Percentiles rank a stretch among this genome's conserved stretches.
phyloP scores from a whole-genome alignment of 2,113 vertebrate species.

The Pelobates fuscus region DNA sequence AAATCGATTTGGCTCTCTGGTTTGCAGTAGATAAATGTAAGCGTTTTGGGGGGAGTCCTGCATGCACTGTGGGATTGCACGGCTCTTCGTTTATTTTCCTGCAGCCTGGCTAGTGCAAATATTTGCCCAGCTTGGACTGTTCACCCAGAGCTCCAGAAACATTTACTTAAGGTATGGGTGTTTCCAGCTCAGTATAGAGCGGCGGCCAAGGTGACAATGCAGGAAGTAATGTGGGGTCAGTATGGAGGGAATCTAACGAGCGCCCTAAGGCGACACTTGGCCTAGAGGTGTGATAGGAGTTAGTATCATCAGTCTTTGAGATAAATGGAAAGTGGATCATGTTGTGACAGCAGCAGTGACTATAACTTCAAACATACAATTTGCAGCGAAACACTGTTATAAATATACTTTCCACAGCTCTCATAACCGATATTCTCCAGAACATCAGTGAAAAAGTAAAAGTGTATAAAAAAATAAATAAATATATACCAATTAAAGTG shows the following conservation, averaged over 20 bases:
- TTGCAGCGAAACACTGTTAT: too few species aligned
- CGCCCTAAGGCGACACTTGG: too few species aligned
- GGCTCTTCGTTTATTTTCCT: background rate
- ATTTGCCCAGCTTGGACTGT: conserved; percentile 14
- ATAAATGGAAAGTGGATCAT: too few species aligned
- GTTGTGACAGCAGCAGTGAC: too few species aligned
- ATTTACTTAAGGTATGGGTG: background rate
- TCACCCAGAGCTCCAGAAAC: background rate
- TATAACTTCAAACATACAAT: too few species aligned
- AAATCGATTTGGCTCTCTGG: background rate
- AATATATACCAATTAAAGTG: too few species aligned
- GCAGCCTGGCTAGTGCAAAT: conserved; percentile 9
- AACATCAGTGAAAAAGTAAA: too few species aligned
- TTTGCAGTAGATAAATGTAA: background rate
- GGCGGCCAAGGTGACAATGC: background rate
- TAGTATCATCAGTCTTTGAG: too few species aligned
- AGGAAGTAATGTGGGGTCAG: background rate
- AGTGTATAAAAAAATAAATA: too few species aligned
- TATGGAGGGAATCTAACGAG: background rate
- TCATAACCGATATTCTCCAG: too few species aligned
- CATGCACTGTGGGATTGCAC: background rate
- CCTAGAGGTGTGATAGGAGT: too few species aligned
- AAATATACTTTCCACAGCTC: too few species aligned
- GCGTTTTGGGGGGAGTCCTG: background rate
- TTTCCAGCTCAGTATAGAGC: background rate